phyloP scores from a whole-genome alignment of 2,888 invertebrate genomes.

The Orthosia incerta region DNA sequence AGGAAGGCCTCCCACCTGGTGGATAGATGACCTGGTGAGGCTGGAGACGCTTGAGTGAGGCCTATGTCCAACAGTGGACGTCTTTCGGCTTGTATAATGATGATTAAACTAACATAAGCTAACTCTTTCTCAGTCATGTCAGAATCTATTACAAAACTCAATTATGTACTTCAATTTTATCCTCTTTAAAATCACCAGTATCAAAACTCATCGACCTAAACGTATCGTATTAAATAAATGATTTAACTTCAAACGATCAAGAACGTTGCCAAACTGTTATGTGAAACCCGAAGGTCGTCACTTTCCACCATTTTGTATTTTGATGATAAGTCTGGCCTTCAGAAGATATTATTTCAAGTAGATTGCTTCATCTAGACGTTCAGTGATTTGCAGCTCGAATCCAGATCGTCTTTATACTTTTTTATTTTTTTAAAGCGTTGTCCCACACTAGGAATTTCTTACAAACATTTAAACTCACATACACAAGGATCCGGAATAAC shows the following conservation, averaged over 20 bases:
- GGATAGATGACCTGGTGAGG: no score
- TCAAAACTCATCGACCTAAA: slow-evolving; percentile 6
- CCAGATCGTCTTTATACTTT: not conserved
- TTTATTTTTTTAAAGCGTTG: no score
- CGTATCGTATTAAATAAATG: slow-evolving; percentile 18
- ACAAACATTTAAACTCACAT: no score
- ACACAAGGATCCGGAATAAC: no score
- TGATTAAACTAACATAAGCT: not conserved
- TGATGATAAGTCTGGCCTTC: slow-evolving; percentile 40
- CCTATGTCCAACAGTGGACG: no score
- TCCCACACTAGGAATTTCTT: no score
- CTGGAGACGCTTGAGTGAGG: no score
- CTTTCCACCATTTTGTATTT: slow-evolving; percentile 31
- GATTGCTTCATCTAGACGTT: slow-evolving; percentile 30
- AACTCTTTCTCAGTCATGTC: not conserved
- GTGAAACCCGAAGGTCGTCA: slow-evolving; percentile 28
- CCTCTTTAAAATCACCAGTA: not conserved
- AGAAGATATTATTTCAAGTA: slow-evolving; percentile 28
- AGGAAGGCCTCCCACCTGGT: no score
- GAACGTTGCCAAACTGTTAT: slow-evolving; percentile 31
- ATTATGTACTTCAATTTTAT: slow-evolving; percentile 18
- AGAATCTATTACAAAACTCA: slow-evolving; percentile 5
- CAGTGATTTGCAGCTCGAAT: not conserved
- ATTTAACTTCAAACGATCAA: slow-evolving; percentile 25
- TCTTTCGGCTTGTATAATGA: not conserved